Evolutionary conservation across 2,113 vertebrate species (phyloP).

Genomic region (Phyllostomus discolor): DNA sequence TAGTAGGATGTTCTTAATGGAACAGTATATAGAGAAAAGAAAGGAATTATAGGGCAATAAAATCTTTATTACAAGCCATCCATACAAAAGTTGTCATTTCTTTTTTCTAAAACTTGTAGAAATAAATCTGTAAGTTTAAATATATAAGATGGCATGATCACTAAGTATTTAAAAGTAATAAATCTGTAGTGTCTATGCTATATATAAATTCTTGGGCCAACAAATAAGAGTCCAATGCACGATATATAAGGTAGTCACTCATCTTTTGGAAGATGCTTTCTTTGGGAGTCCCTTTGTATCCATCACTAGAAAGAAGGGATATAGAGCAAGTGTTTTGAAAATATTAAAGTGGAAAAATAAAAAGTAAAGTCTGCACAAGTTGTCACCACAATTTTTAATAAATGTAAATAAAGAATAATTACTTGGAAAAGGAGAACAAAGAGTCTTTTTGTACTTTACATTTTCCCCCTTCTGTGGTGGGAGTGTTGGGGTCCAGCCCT

Average conservation of each 20-base stretch:
- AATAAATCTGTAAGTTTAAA: conserved; percentile 32
- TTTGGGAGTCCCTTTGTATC: not conserved
- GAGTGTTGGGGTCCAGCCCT: not conserved
- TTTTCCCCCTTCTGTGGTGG: not conserved
- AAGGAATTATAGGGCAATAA: not conserved
- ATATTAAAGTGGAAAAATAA: not conserved
- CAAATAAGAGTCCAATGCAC: not conserved
- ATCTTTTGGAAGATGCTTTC: not conserved
- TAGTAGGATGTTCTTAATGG: not conserved
- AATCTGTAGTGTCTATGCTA: not conserved
- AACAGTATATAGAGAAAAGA: not conserved
- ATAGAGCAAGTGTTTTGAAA: not conserved
- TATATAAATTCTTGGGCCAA: not conserved
- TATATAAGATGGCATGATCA: not conserved
- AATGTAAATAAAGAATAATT: not conserved
- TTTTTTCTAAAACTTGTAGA: not conserved
- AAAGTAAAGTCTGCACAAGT: not conserved
- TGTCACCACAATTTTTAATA: not conserved
- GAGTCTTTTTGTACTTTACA: not conserved
- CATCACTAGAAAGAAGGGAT: not conserved
- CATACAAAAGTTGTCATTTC: not conserved
- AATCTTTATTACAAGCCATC: not conserved
- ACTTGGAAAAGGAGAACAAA: not conserved
- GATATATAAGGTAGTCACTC: not conserved
- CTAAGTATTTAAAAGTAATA: not conserved